Evolutionary conservation across 2,113 vertebrate species (phyloP).

Genomic region (Oenanthe melanoleuca): DNA sequence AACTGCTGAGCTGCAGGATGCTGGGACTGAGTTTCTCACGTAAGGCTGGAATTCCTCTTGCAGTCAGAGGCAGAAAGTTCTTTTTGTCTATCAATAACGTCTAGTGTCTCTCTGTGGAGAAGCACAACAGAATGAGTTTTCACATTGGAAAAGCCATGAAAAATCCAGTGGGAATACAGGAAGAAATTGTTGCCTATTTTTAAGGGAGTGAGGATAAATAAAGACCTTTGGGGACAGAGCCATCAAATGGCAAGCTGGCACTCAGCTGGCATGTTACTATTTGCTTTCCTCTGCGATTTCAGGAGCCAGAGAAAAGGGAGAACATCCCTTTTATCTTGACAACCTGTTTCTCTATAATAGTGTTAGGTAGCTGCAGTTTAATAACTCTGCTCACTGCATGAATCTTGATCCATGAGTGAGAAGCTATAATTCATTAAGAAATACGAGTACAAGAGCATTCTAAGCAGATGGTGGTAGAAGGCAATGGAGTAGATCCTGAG

Average conservation of each 20-base stretch:
- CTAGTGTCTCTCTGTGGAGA: background rate
- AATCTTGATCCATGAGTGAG: background rate
- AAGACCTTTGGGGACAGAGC: background rate
- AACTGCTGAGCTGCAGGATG: background rate
- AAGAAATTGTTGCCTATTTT: background rate
- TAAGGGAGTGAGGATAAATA: background rate
- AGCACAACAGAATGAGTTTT: background rate
- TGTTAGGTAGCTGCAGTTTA: background rate
- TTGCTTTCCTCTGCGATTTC: background rate
- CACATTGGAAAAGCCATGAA: background rate
- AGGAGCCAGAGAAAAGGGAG: background rate
- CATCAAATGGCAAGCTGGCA: background rate
- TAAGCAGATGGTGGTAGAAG: background rate
- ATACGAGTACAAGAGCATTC: background rate
- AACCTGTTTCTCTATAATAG: background rate
- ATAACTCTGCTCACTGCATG: background rate
- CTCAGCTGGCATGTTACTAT: background rate
- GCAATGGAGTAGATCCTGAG: background rate
- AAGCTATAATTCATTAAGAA: background rate
- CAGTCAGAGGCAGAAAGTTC: background rate
- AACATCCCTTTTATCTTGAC: background rate
- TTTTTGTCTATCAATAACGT: background rate
- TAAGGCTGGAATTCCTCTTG: background rate
- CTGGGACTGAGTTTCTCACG: accelerated
- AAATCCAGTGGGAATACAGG: background rate